Base-by-base conservation (phyloP, 2,888 invertebrate genomes). In the Myopa tessellatipennis region DNA sequence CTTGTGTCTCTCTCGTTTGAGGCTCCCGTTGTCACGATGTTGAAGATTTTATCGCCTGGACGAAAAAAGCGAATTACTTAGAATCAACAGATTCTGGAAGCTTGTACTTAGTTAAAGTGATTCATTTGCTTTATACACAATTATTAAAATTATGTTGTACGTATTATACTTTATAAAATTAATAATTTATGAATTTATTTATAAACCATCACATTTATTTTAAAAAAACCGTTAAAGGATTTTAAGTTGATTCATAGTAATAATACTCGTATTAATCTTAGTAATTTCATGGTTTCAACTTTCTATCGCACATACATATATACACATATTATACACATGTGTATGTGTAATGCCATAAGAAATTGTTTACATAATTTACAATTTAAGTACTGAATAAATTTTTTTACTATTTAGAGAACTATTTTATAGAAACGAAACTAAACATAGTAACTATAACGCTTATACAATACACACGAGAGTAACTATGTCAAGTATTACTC, bases 1-100 rank as follows among this genome's bases (percentile, higher is more conserved):
- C 88, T 95, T 70, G 92, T 96, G 77, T 96, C 96, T 3, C 90
- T 96, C 78, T 92, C 94, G 0, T 96, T 95, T 88, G 96, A 96
- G 88, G 95, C 96, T 69, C 96, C 96, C 68, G 92, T 95, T 74
- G 95, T 96, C 82, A 94, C 95, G 79, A 94, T 96, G 93, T 91
- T 96, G 67, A 94, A 95, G 90, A 93, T 94, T 80, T 83, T 92
- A 63, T 90, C 92, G 10, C 93, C 92, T 73, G 91, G 92, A 85
- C 87, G 90, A 84, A 90, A 90, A 85, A 90, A 90, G 82, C 87
- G 88, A 78, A 80, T 89, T 80, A 84, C 89, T 80, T 87, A 83
- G 61, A 38, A 68, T 12, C 65, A n/a, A 55, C 4, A 1, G n/a
- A 5, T n/a, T 14, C 55, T 16, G 55, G 55, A 55, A 55, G 1